Evolutionary conservation across 2,113 vertebrate genomes (phyloP).

Genomic region (Tachysurus vachellii): DNA sequence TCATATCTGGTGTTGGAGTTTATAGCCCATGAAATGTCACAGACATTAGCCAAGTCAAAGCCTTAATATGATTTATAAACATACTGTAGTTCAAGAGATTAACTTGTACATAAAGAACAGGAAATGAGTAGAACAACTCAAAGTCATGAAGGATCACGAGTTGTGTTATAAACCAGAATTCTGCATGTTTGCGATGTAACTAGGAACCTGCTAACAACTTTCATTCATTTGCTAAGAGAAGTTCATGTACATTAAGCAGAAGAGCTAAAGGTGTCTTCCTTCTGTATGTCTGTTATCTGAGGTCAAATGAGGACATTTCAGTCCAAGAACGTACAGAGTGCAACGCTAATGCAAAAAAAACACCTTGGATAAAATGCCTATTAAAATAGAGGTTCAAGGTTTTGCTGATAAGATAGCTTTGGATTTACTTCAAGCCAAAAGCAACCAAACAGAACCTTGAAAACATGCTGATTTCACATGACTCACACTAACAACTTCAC

Average conservation of each 20-base stretch:
- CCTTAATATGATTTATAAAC: background rate
- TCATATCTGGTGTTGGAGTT: background rate
- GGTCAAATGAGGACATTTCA: background rate
- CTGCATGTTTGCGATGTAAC: background rate
- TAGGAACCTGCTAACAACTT: background rate
- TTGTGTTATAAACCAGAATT: background rate
- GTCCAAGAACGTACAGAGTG: background rate
- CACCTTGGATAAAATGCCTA: background rate
- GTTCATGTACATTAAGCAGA: background rate
- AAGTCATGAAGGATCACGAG: background rate
- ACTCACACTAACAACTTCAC: background rate
- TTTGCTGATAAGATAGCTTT: constrained; percentile 7
- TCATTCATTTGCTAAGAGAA: background rate
- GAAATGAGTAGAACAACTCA: background rate
- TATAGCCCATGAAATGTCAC: constrained; percentile 4
- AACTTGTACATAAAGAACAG: background rate
- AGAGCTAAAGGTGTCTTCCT: background rate
- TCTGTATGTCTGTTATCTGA: background rate
- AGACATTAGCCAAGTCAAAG: background rate
- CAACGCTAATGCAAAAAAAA: background rate
- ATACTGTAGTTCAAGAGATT: background rate
- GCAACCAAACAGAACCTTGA: background rate
- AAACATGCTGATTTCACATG: constrained; percentile 1
- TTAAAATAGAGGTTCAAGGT: background rate
- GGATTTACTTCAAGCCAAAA: background rate